Conservation (phyloP, 2,888 invertebrate species). For the Thumatha senex region DNA sequence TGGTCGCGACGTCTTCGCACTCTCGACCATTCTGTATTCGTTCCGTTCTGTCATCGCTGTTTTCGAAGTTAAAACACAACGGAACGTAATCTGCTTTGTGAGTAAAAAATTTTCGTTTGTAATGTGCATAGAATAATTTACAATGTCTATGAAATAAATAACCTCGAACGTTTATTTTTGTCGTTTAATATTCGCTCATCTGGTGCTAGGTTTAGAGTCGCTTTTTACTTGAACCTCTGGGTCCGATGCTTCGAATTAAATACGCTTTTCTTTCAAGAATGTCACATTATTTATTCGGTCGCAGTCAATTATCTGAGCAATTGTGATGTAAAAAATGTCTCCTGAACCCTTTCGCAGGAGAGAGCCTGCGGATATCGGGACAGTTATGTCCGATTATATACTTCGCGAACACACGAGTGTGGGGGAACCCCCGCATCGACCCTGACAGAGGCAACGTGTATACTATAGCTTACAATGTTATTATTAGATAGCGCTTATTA, state of each 20-base stretch:
- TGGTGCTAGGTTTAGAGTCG: constrained; percentile 42
- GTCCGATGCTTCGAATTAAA: constrained; percentile 18
- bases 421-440: constrained; percentile 7
- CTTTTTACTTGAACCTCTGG: constrained; percentile 30
- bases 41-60: neutral
- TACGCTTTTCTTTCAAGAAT: constrained; percentile 21
- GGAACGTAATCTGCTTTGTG: constrained; percentile 23
- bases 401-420: neutral
- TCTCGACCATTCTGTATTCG: constrained; percentile 1
- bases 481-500: constrained; percentile 76
- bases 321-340: constrained; percentile 3
- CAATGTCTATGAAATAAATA: constrained; percentile 32
- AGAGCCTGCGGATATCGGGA: neutral
- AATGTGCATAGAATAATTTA: constrained; percentile 22
- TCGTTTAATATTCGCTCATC: constrained; percentile 40
- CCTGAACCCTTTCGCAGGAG: neutral
- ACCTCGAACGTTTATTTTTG: constrained; percentile 26
- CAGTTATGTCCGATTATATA: too few relatives aligned
- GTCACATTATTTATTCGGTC: constrained; percentile 12
- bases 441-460: constrained; percentile 41
- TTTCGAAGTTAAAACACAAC: constrained; percentile 4
- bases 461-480: constrained; percentile 57
- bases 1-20: constrained; percentile 30
- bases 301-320: neutral
- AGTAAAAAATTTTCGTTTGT: constrained; percentile 36